phyloP scores from a whole-genome alignment of 2,113 vertebrate species.

The Neogobius melanostomus region DNA sequence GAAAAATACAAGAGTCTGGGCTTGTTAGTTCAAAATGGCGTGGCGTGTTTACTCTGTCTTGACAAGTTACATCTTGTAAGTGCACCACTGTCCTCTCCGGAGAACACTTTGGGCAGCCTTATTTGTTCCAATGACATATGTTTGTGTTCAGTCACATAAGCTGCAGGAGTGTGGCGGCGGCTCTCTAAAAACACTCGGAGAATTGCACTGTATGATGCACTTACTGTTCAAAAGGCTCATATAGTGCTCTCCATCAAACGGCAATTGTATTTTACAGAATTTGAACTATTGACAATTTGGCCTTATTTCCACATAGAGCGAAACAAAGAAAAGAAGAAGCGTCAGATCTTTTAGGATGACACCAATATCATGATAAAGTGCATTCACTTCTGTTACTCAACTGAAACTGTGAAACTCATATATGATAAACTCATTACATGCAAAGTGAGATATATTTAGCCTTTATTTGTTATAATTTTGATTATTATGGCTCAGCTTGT shows the following conservation, averaged over 20 bases:
- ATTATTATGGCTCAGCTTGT: too few species aligned
- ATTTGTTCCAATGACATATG: constrained; percentile 14
- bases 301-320: too few species aligned
- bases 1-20: constrained; percentile 4
- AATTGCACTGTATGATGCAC: not conserved
- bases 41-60: not conserved
- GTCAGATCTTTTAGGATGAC: too few species aligned
- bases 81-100: constrained; percentile 4
- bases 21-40: constrained; percentile 2
- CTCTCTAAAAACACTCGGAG: not conserved
- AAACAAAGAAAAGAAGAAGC: too few species aligned
- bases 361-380: too few species aligned
- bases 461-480: too few species aligned
- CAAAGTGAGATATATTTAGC: too few species aligned
- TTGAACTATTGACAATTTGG: not conserved
- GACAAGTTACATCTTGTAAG: constrained; percentile 1
- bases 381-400: too few species aligned
- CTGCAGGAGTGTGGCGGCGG: not conserved
- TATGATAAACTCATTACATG: too few species aligned
- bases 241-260: not conserved
- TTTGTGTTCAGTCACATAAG: constrained; percentile 13
- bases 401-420: too few species aligned
- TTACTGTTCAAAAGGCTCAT: not conserved
- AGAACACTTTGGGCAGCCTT: constrained; percentile 13
- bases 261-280: not conserved